A percentile compares a stretch with the other conserved stretches of the same genome.
Evolutionary conservation across 2,888 invertebrate species (phyloP).

Genomic region (Philereme transversata): DNA sequence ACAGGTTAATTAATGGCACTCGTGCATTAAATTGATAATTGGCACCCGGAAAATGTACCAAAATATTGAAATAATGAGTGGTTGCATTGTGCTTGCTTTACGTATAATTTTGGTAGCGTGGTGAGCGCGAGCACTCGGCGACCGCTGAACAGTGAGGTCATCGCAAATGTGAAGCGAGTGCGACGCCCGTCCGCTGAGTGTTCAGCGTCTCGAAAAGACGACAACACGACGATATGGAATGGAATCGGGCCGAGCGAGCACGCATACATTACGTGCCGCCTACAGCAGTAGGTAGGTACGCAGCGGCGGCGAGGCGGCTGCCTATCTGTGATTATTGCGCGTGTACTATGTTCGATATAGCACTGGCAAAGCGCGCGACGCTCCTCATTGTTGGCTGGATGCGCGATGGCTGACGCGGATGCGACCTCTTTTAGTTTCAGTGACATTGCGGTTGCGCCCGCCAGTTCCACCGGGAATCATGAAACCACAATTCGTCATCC

Average conservation of each 20-base stretch:
- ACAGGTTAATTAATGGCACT: not conserved
- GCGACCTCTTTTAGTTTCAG: conserved; percentile 80
- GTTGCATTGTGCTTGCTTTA: conserved; percentile 43
- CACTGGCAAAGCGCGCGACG: conserved; percentile 49
- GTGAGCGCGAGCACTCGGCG: conserved; percentile 38
- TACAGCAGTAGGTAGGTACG: conserved; percentile 49
- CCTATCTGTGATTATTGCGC: conserved; percentile 65
- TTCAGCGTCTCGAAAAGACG: conserved; percentile 49
- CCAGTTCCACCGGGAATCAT: conserved; percentile 48
- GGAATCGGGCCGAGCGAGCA: conserved; percentile 62
- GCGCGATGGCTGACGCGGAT: conserved; percentile 61
- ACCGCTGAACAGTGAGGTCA: conserved; percentile 68
- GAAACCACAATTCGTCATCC: conserved; percentile 5
- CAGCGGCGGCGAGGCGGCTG: conserved; percentile 43
- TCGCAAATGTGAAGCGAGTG: conserved; percentile 55
- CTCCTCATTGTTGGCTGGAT: conserved; percentile 69
- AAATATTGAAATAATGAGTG: conserved; percentile 20
- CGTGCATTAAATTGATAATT: not conserved
- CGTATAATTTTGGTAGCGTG: conserved; percentile 57
- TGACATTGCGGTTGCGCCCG: conserved; percentile 59
- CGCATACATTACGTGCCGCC: conserved; percentile 76
- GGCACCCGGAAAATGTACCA: conserved; percentile 14
- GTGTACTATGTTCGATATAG: conserved; percentile 60
- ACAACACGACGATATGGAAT: conserved; percentile 64
- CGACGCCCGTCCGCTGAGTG: conserved; percentile 58